Evolutionary conservation across 2,888 invertebrate species (phyloP), one percentile per base, ranked within the genome.

Genomic region (Arenicola marina): DNA sequence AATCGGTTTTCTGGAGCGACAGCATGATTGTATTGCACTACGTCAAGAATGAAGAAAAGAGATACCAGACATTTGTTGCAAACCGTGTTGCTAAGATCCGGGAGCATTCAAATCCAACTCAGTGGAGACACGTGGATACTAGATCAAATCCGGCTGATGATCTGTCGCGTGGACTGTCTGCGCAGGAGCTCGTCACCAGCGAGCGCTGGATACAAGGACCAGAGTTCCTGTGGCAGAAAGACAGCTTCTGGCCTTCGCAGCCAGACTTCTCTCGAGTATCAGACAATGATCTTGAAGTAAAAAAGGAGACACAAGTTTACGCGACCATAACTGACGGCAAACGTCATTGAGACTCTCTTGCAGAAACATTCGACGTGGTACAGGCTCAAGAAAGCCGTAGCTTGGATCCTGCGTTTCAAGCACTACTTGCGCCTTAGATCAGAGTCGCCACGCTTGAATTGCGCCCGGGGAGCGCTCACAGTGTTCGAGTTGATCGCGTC

Each of bases 1-100:
- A 7, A 11, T 7, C 15, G 28, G 32, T 32, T 7, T 53, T 38
- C 57, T 73, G 67, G 69, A 71, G 68, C n/a, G 73, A 74, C 46
- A 62, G 58, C 2, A 48, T 48, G 21, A 64, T 71, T 1, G 71
- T 73, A 3, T 53, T 72, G 11, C 69, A 70, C 11, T 73, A 73
- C 53, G 67, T 73, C 11, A 56, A 38, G 3, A 74, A 73, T 54
- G 69, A 68, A 18, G 58, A 67, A 2, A 51, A 61, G 15, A 34
- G 72, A 11, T 73, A 72, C 38, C 72, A 71, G 7, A 61, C 66
- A 0, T 74, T 66, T 58, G 72, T 75, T 18, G 70, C 70, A 1
- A 75, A 73, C 60, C 44, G 73, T 18, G 65, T 75, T 4, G 66
- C 69, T 33, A 46, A 57, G 24, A 71, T 73, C 18, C 56, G 64